Conservation (phyloP, 2,888 invertebrate species). For the Drosophila helvetica region DNA sequence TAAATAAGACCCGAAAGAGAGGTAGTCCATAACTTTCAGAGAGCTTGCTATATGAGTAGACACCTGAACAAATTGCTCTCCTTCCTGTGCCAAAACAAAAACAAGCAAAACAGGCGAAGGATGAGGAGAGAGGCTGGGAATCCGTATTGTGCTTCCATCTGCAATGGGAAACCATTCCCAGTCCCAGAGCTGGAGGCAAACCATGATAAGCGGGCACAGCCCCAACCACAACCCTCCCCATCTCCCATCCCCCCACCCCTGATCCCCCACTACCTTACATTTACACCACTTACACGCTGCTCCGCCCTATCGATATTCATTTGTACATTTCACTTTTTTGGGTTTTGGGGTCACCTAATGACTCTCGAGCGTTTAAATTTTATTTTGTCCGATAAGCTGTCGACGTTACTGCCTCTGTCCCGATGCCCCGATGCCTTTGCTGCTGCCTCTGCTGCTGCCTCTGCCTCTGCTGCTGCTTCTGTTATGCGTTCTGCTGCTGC, state of each 20-base stretch:
- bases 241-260: background rate
- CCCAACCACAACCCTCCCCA: too few species aligned
- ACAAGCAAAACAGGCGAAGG: background rate
- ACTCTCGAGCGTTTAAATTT: conserved; percentile 47
- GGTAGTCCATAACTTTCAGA: too few species aligned
- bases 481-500: background rate
- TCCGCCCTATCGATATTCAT: conserved; percentile 48
- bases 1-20: too few species aligned
- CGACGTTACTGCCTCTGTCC: background rate
- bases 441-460: conserved; percentile 20
- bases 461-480: conserved; percentile 1
- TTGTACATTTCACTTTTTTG: conserved; percentile 55
- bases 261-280: conserved; percentile 14
- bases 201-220: conserved; percentile 42
- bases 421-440: background rate
- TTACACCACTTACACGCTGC: conserved; percentile 29
- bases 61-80: too few species aligned
- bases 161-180: background rate
- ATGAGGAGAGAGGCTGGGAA: background rate
- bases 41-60: too few species aligned
- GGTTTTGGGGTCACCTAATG: conserved; percentile 73
- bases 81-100: too few species aligned
- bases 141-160: background rate
- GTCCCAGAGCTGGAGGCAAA: background rate
- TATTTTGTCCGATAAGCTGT: conserved; percentile 44